phyloP scores from a whole-genome alignment of 2,113 vertebrate genomes.

The Echinops telfairi region DNA sequence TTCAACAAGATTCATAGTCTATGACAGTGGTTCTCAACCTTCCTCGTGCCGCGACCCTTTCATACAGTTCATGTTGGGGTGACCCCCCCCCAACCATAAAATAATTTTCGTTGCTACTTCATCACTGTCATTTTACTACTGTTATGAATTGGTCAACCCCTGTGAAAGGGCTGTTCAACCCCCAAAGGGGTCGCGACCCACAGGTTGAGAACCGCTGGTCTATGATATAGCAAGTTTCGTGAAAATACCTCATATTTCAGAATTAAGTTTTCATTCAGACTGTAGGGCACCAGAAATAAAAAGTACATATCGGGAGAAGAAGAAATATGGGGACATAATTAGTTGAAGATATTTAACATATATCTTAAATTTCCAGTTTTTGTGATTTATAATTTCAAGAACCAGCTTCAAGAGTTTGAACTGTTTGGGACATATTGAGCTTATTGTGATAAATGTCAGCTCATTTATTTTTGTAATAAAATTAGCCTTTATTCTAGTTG shows the following conservation, averaged over 20 bases:
- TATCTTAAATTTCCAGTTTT: conserved; percentile 57
- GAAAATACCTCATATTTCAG: conserved; percentile 30
- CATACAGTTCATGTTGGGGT: too few relatives aligned
- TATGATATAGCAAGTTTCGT: conserved; percentile 44
- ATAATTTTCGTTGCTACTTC: too few relatives aligned
- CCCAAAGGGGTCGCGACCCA: too few relatives aligned
- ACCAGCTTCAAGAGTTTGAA: neutral
- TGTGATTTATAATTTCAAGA: neutral
- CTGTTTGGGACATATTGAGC: conserved; percentile 15
- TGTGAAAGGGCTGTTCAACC: too few relatives aligned
- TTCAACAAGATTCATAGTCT: conserved; percentile 36
- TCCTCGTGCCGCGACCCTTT: too few relatives aligned
- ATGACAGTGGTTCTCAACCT: too few relatives aligned
- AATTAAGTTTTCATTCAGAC: neutral
- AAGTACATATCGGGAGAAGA: neutral
- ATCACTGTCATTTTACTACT: too few relatives aligned
- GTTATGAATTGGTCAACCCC: too few relatives aligned
- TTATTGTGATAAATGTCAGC: conserved; percentile 29
- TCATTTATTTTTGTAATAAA: conserved; percentile 61
- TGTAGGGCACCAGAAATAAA: neutral
- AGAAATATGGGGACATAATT: neutral
- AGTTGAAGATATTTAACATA: conserved; percentile 1
- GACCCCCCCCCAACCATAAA: too few relatives aligned
- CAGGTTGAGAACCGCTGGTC: neutral
- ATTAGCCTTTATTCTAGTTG: conserved; percentile 78